phyloP scores from a whole-genome alignment of 1,140 invertebrate genomes.

The Melitaea cinxia region DNA sequence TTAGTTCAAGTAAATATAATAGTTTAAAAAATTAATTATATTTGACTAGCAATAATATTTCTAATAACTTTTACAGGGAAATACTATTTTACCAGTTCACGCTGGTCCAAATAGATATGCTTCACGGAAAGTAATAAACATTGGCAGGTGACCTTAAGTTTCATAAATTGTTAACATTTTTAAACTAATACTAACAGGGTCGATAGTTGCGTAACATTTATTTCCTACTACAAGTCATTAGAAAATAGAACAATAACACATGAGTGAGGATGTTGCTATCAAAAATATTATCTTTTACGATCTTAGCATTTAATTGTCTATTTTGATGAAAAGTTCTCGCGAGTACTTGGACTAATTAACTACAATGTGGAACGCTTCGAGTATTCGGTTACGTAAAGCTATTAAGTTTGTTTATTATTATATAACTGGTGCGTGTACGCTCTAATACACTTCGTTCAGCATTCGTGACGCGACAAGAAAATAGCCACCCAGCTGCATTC shows the following conservation, averaged over 20 bases:
- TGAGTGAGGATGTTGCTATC: slow-evolving; percentile 30
- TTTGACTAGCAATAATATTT: too few species aligned
- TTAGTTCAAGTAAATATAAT: too few species aligned
- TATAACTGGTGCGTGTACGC: slow-evolving; percentile 32
- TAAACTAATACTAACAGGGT: neutral
- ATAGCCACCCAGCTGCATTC: slow-evolving; percentile 4
- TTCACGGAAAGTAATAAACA: too few species aligned
- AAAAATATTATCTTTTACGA: slow-evolving; percentile 36
- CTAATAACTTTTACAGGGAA: too few species aligned
- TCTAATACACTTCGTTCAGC: slow-evolving; percentile 13
- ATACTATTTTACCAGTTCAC: too few species aligned
- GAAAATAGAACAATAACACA: slow-evolving; percentile 11
- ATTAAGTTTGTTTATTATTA: slow-evolving; percentile 42
- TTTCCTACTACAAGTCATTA: neutral
- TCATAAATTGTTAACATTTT: neutral
- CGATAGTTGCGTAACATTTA: neutral
- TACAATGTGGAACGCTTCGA: slow-evolving; percentile 45
- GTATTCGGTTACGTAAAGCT: slow-evolving; percentile 43
- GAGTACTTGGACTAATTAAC: slow-evolving; percentile 58
- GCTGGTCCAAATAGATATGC: too few species aligned
- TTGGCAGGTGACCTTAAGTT: neutral
- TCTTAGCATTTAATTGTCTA: slow-evolving; percentile 37
- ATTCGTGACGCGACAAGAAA: slow-evolving; percentile 14
- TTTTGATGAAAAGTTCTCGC: slow-evolving; percentile 42
- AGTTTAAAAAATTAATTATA: too few species aligned